Evolutionary conservation across 2,113 vertebrate genomes (phyloP).

Genomic region (zebrafish (Danio rerio)): DNA sequence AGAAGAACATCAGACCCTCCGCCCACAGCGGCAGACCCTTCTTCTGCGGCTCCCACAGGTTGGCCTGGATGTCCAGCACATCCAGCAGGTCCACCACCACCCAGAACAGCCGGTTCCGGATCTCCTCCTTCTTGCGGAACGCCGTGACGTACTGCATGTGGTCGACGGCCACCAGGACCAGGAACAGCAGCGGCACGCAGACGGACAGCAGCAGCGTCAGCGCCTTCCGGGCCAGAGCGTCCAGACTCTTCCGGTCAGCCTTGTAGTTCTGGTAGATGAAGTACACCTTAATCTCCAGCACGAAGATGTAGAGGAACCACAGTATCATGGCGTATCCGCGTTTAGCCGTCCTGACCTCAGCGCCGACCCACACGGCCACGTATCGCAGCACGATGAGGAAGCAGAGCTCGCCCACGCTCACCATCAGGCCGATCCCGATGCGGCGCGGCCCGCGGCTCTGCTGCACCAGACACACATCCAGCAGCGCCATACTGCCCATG

Average conservation of each 20-base stretch:
- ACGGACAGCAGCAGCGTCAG: slow-evolving; percentile 78
- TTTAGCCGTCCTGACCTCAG: slow-evolving; percentile 79
- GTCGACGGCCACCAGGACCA: slow-evolving; percentile 79
- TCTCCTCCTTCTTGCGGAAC: slow-evolving; percentile 82
- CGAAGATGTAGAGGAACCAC: slow-evolving; percentile 84
- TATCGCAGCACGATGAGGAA: slow-evolving; percentile 80
- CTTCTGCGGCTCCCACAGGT: slow-evolving; percentile 82
- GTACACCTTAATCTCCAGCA: slow-evolving; percentile 83
- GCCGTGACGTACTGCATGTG: slow-evolving; percentile 81
- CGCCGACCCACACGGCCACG: slow-evolving; percentile 80
- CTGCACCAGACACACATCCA: slow-evolving; percentile 81
- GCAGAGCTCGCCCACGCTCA: slow-evolving; percentile 81
- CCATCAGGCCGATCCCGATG: slow-evolving; percentile 82
- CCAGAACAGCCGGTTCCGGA: slow-evolving; percentile 81
- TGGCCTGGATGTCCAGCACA: slow-evolving; percentile 81
- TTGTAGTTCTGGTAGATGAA: slow-evolving; percentile 85
- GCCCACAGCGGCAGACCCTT: slow-evolving; percentile 81
- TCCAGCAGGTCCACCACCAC: slow-evolving; percentile 82
- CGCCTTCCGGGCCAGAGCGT: slow-evolving; percentile 76
- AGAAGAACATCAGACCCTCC: slow-evolving; percentile 82
- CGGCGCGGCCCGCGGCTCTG: slow-evolving; percentile 81
- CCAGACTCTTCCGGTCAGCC: slow-evolving; percentile 78
- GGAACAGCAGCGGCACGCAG: slow-evolving; percentile 75
- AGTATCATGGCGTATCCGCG: slow-evolving; percentile 83
- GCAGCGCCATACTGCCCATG: slow-evolving; percentile 82